phyloP scores from a whole-genome alignment of 2,888 invertebrate genomes.

The Mythimna pallens region DNA sequence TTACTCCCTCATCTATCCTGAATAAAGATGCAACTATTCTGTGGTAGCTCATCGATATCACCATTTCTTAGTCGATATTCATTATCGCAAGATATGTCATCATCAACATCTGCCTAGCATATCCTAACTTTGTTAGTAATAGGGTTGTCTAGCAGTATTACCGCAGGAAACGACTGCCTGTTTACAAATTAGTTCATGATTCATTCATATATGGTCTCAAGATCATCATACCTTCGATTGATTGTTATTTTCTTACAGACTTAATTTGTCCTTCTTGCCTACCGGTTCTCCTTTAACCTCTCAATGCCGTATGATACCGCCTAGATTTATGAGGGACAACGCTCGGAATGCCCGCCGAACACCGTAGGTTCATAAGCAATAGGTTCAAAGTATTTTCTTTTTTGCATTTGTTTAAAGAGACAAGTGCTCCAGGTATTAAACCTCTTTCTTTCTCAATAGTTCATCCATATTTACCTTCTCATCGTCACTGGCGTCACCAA shows the following conservation, averaged over 20 bases:
- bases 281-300: no score
- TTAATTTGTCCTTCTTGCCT: no score
- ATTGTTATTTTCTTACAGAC: no score
- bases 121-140: background rate
- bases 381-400: no score
- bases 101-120: background rate
- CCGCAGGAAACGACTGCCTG: background rate
- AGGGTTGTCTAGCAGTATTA: background rate
- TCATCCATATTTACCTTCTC: constrained; percentile 81
- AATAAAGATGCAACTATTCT: background rate
- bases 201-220: no score
- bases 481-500: constrained; percentile 97
- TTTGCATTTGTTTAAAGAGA: no score
- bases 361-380: no score
- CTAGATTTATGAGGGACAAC: no score
- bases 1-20: no score
- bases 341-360: no score
- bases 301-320: no score
- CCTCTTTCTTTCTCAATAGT: background rate
- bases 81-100: background rate
- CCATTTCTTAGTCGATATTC: background rate
- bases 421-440: background rate
- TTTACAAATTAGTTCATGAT: background rate
- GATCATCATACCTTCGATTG: no score
- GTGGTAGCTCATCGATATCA: background rate